These are phyloP conservation scores for Nettapus auritus DNA, from an alignment of 2,113 vertebrate genomes.

Conservation along the genomic window DNA sequence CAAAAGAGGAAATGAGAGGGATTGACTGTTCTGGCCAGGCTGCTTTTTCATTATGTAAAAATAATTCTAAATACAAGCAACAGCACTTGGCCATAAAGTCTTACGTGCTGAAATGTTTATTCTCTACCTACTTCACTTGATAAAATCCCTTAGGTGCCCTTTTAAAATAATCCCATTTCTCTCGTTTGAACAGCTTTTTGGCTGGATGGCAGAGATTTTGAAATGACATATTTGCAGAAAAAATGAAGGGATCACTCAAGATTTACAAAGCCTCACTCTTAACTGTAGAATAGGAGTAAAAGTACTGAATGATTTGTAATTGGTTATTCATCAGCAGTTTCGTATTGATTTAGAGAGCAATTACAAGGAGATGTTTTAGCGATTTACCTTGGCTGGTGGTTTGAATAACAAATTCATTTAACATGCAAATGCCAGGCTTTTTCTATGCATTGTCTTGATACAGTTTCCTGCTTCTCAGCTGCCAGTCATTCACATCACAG, in stretches of 20 bases:
- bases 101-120: neutral
- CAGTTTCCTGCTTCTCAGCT: neutral
- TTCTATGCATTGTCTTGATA: neutral
- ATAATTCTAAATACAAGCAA: neutral
- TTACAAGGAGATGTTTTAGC: slow-evolving; percentile 18
- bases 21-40: neutral
- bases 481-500: neutral
- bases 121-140: neutral
- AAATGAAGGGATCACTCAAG: slow-evolving; percentile 7
- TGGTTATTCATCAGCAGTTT: slow-evolving; percentile 39
- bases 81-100: neutral
- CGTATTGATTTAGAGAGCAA: neutral
- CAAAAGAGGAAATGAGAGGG: neutral
- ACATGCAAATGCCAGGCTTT: slow-evolving; percentile 10
- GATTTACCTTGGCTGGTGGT: slow-evolving; percentile 3
- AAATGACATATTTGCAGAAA: slow-evolving; percentile 10
- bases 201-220: slow-evolving; percentile 6
- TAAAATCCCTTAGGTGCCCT: neutral
- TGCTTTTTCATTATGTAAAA: neutral
- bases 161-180: slow-evolving; percentile 2
- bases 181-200: neutral
- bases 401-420: slow-evolving; percentile 40
- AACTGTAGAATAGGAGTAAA: neutral
- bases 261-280: slow-evolving; percentile 11
- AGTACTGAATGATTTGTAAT: slow-evolving; percentile 12